phyloP scores from a whole-genome alignment of 2,113 vertebrate genomes.

The Micronycteris hirsuta region DNA sequence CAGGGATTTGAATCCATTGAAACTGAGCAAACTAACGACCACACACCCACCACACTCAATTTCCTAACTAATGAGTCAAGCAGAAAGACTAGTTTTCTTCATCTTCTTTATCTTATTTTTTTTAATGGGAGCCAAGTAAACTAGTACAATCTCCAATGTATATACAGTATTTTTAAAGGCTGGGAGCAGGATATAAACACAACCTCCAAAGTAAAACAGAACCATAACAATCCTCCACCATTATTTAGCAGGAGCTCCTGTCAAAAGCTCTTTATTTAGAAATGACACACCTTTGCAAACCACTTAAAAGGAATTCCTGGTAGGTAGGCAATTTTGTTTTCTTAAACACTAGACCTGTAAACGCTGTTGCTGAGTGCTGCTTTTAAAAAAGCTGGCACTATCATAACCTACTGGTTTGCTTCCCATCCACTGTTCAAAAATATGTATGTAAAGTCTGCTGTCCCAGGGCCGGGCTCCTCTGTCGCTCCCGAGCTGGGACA shows the following conservation, averaged over 20 bases:
- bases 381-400: not conserved
- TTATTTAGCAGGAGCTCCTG: not conserved
- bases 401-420: constrained; percentile 9
- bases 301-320: constrained; percentile 36
- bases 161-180: not conserved
- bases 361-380: not conserved
- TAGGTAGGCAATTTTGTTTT: not conserved
- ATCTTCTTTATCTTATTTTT: not conserved
- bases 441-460: constrained; percentile 9
- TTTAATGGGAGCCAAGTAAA: not conserved
- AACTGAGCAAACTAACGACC: not conserved
- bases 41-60: not conserved
- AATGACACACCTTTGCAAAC: constrained; percentile 13
- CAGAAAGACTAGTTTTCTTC: not conserved
- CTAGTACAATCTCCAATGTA: not conserved
- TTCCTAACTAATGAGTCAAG: not conserved
- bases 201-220: constrained; percentile 1
- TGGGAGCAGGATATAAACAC: not conserved
- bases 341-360: not conserved
- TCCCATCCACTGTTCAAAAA: constrained; percentile 16
- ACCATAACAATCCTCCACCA: not conserved
- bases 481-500: constrained; percentile 39
- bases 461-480: not conserved
- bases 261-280: constrained; percentile 6
- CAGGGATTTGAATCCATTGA: constrained; percentile 48